Percentiles rank a stretch among this genome's conserved stretches.
Conservation (phyloP, 2,113 vertebrate species). For the Stictonetta naevosa region DNA sequence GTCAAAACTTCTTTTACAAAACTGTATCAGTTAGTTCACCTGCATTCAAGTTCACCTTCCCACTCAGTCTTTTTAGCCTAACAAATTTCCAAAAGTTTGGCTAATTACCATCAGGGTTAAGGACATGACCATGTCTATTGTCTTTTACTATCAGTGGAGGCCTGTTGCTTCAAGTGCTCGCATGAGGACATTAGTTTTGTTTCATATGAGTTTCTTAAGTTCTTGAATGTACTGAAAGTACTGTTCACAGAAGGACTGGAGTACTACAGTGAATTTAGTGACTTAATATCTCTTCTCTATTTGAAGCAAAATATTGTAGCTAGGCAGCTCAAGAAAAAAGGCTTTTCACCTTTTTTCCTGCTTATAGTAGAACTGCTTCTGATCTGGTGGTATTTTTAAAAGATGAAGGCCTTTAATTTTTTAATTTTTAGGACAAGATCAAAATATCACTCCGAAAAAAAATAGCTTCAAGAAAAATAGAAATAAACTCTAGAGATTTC, state of each 20-base stretch:
- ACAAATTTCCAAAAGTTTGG: background rate
- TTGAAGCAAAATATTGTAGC: background rate
- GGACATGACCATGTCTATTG: rapidly evolving
- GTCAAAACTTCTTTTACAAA: no score
- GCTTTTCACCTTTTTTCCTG: background rate
- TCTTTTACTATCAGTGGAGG: no score
- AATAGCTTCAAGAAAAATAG: background rate
- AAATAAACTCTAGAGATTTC: background rate
- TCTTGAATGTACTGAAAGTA: background rate
- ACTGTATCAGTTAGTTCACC: background rate
- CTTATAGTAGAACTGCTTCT: background rate
- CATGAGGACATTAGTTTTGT: background rate
- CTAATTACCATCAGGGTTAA: background rate
- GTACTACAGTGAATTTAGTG: background rate
- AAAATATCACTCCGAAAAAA: background rate
- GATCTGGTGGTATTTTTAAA: background rate
- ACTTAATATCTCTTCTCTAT: background rate
- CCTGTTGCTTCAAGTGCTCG: background rate
- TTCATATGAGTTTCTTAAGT: background rate
- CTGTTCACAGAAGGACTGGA: background rate
- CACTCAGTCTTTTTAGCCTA: background rate
- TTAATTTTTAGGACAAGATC: background rate
- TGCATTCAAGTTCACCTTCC: background rate
- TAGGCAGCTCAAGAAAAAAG: background rate
- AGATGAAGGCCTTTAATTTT: background rate